Evolutionary conservation across 1,140 invertebrate species (phyloP).

Genomic region (Scaptomyza hsui): DNA sequence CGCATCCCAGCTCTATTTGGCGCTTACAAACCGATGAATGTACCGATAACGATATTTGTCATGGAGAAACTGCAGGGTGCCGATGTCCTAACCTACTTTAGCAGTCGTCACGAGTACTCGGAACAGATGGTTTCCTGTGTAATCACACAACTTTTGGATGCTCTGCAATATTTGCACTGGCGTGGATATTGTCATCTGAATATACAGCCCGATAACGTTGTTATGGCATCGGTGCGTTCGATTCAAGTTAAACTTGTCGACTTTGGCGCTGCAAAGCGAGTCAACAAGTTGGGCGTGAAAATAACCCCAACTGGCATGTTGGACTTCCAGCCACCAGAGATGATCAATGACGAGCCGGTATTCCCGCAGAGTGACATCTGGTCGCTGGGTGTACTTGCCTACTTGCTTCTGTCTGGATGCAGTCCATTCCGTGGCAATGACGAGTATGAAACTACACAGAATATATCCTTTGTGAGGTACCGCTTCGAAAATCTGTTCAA

Average conservation of each 20-base stretch:
- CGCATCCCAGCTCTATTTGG: constrained; percentile 90
- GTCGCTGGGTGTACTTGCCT: constrained; percentile 96
- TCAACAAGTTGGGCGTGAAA: constrained; percentile 90
- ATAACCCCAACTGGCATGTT: constrained; percentile 87
- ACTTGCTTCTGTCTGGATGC: constrained; percentile 96
- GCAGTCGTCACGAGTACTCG: constrained; percentile 93
- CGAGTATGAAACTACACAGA: constrained; percentile 93
- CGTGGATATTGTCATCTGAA: constrained; percentile 95
- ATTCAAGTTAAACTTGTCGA: constrained; percentile 96
- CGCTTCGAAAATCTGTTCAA: constrained; percentile 97
- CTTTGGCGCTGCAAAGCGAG: constrained; percentile 92
- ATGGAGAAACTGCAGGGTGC: constrained; percentile 95
- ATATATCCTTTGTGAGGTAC: constrained; percentile 96
- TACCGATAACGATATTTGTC: constrained; percentile 89
- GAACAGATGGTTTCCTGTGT: constrained; percentile 95
- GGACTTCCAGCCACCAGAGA: constrained; percentile 92
- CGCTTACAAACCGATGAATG: constrained; percentile 88
- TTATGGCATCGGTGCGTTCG: constrained; percentile 94
- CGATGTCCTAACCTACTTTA: constrained; percentile 95
- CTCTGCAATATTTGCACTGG: constrained; percentile 96
- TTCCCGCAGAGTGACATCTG: constrained; percentile 97
- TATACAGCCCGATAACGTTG: constrained; percentile 98
- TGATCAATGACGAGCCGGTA: constrained; percentile 93
- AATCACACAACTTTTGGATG: constrained; percentile 93
- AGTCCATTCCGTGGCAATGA: constrained; percentile 95